Base-by-base conservation (phyloP, 1,140 invertebrate genomes). In the Drosophila repleta region DNA sequence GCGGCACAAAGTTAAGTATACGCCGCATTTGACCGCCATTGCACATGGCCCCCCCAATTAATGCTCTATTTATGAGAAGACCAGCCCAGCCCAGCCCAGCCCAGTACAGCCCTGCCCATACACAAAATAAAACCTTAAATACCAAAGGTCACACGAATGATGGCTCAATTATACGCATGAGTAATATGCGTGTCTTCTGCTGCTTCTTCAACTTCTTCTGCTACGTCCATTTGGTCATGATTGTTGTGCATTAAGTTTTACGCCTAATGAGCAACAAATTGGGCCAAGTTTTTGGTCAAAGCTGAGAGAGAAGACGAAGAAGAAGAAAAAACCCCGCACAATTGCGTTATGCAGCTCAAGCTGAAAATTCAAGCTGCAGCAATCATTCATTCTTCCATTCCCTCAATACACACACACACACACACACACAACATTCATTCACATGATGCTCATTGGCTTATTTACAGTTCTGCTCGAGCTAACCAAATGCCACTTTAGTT, bases 91-190 rank as follows among this genome's bases (percentile, higher is more conserved):
- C 52, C 8, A 1, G 6, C 39, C 39, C 15, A 10, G 24, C 32
- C 52, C n/a, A n/a, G n/a, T n/a, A n/a, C n/a, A n/a, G n/a, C n/a
- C n/a, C n/a, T n/a, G n/a, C n/a, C n/a, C n/a, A n/a, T n/a, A n/a
- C n/a, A n/a, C n/a, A n/a, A n/a, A n/a, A 15, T 15, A 48, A 65
- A 58, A 57, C 60, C 61, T 45, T 13, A 35, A 35, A 66, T 56
- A 11, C 24, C 66, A 57, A 76, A 87, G 78, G 82, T 77, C 82
- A 39, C 37, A 43, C 41, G 32, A 21, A 15, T n/a, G 48, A 81
- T 81, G 58, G 20, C 78, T 70, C 78, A 85, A 87, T 87, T 87
- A 87, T 77, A 82, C 67, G 78, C 82, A 78, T 87, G 70, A 79
- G 64, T 69, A 72, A 85, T 63, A 70, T 75, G 74, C 78, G 74